These are phyloP conservation scores for Ornithorhynchus anatinus DNA, from an alignment of 2,113 vertebrate species.

Conservation along the genomic window DNA sequence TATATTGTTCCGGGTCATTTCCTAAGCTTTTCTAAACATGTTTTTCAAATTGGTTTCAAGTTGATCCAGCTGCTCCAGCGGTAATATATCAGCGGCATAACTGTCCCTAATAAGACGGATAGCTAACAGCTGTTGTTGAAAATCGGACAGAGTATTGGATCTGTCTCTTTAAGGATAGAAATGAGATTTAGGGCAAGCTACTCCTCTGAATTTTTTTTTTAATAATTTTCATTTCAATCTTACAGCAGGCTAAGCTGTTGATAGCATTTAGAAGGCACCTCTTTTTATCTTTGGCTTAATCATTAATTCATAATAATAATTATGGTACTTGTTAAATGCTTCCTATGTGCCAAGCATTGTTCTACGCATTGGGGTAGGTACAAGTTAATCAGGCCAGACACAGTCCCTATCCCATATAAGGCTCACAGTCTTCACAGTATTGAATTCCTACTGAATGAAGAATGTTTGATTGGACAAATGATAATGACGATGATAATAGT, in stretches of 20 bases:
- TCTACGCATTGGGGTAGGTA: no score
- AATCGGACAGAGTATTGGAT: constrained; percentile 10
- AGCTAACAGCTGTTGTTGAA: constrained; percentile 58
- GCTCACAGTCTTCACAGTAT: no score
- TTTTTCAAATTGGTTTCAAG: constrained; percentile 60
- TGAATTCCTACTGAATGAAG: no score
- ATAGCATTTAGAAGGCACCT: neutral
- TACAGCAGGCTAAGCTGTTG: neutral
- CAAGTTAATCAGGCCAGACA: no score
- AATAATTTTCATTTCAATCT: constrained; percentile 4
- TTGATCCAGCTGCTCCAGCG: constrained; percentile 53
- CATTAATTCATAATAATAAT: no score
- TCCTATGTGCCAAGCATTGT: no score
- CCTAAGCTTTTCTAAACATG: constrained; percentile 49
- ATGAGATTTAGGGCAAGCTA: constrained; percentile 19
- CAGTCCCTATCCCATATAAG: no score
- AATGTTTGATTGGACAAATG: no score
- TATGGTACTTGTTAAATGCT: no score
- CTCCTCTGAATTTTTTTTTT: constrained; percentile 2
- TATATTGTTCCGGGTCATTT: constrained; percentile 56
- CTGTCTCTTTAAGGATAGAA: constrained; percentile 10
- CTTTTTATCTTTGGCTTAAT: neutral
- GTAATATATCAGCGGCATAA: constrained; percentile 37
- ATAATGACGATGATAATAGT: no score
- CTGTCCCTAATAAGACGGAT: constrained; percentile 45